Evolutionary conservation across 1,140 invertebrate genomes (phyloP).

Genomic region (Ylistrum balloti): DNA sequence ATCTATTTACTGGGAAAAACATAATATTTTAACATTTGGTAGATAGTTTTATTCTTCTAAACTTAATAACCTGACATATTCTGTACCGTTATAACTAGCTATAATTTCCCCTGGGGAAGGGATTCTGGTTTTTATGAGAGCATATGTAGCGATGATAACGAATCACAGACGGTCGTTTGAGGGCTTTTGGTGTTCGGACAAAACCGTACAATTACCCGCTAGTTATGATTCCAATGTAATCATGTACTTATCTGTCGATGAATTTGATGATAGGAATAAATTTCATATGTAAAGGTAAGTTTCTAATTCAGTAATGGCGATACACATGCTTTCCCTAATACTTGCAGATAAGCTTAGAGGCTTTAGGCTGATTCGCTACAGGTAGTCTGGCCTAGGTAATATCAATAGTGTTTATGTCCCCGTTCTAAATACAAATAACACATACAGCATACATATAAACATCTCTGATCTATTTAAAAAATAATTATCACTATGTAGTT

Average conservation of each 20-base stretch:
- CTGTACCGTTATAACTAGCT: not conserved
- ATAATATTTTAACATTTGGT: not conserved
- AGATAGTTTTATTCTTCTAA: not conserved
- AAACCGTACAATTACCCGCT: not conserved
- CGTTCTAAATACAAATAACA: not conserved
- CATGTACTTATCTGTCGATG: not conserved
- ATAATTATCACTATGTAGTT: not conserved
- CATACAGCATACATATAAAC: not conserved
- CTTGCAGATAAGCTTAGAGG: not conserved
- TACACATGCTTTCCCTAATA: not conserved
- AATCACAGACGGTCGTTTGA: not conserved
- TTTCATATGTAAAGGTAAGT: slow-evolving; percentile 27
- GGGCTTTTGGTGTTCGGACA: not conserved
- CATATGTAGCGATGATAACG: not conserved
- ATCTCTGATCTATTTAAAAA: not conserved
- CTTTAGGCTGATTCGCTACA: not conserved
- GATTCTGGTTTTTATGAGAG: slow-evolving; percentile 18
- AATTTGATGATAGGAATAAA: not conserved
- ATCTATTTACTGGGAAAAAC: not conserved
- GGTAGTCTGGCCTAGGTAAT: not conserved
- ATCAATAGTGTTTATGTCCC: not conserved
- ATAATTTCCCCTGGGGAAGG: not conserved
- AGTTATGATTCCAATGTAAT: not conserved
- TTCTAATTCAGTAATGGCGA: not conserved
- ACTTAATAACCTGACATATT: not conserved